Evolutionary conservation across 2,888 invertebrate species (phyloP), one percentile per base, ranked within the genome.

Genomic region (Scaptomyza cyrtandrae): DNA sequence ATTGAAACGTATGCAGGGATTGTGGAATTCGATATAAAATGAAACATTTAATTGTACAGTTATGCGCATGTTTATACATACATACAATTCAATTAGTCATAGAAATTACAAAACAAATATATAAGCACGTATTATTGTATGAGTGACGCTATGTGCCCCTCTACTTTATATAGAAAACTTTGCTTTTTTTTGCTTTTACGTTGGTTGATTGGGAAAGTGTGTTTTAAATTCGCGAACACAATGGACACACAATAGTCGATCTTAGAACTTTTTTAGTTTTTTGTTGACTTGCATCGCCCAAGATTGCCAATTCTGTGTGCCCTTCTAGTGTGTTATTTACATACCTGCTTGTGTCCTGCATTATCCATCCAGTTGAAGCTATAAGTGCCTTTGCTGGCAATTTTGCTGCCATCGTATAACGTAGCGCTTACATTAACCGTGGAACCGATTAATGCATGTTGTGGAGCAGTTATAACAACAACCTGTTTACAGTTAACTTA

Each of bases 371-470:
- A 96, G 5, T 58, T 74, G 87, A 93, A 95, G 35, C 87, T 91
- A 92, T 94, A 96, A 0, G 79, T 88, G 16, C 93, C 94, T 50
- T 92, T 66, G 13, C 80, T 80, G 13, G 91, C 90, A 27, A 89
- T 67, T 53, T 73, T 75, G 0, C 72, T 78, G 39, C 75, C 82
- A 54, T 91, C 78, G 46, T 82, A 89, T 6, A 92, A 70, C 13
- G 78, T 89, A 10, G 90, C 92, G 24, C 88, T 94, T 88, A 97
- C 95, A 71, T 94, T 95, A 44, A 96, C 93, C 55, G 94, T 94
- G 5, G 95, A 95, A 24, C 96, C 97, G 57, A 94, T 92, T 14
- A 96, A 94, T n/a, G 95, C 94, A 49, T 95, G 95, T 9, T 95
- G 95, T 91, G 95, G 93, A 71, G 94, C 94, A 11, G 92, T 92